Conservation (phyloP, 2,113 vertebrate genomes). For the Nansenia antarctica region DNA sequence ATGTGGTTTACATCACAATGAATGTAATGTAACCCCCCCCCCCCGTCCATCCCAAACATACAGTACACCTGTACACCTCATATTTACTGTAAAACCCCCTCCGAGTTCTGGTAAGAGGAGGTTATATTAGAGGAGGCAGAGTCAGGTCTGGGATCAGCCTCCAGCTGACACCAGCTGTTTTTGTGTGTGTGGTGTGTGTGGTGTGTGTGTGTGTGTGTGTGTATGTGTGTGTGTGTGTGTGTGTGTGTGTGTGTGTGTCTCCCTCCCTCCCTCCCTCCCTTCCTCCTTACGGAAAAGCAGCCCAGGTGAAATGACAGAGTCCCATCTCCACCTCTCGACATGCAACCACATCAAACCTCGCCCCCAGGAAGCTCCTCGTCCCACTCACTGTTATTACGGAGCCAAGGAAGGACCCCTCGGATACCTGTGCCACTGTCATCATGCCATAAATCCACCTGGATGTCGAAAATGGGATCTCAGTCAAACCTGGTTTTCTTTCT, state of each 20-base stretch:
- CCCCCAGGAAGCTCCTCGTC: constrained; percentile 48
- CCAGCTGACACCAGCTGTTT: constrained; percentile 1
- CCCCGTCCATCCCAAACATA: no score
- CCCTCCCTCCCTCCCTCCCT: constrained; percentile 36
- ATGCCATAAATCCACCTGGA: constrained; percentile 11
- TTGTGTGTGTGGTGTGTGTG: not conserved
- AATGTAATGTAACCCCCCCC: no score
- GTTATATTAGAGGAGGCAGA: not conserved
- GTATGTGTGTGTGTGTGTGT: not conserved
- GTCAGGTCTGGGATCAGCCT: not conserved
- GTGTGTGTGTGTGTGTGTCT: not conserved
- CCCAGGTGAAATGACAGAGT: constrained; percentile 47
- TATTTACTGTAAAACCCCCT: not conserved
- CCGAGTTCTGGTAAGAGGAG: not conserved
- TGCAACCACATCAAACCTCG: constrained; percentile 67
- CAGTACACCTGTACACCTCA: no score
- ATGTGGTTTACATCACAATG: no score
- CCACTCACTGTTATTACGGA: constrained; percentile 59
- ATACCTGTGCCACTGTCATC: constrained; percentile 19
- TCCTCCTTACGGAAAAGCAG: constrained; percentile 54
- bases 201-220: not conserved
- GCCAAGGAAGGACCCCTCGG: constrained; percentile 34
- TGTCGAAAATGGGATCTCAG: not conserved
- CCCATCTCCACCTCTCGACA: no score
- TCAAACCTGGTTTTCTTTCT: not conserved